Evolutionary conservation across 2,888 invertebrate species (phyloP).

Genomic region (Amblyjoppa proteus): DNA sequence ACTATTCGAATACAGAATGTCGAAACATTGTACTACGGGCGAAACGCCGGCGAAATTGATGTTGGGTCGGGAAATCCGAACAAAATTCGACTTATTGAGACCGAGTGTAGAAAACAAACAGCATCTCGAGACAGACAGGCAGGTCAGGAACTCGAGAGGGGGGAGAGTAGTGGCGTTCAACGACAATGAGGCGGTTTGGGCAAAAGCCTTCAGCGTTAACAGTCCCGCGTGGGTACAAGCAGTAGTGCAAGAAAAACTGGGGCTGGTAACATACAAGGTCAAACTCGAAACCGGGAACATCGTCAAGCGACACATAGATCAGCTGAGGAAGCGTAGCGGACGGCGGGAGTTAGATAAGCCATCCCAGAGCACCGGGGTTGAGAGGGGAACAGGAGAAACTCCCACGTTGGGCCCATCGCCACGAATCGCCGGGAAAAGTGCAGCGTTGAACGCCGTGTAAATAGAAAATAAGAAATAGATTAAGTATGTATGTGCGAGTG

Average conservation of each 20-base stretch:
- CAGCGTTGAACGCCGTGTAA: background rate
- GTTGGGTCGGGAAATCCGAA: background rate
- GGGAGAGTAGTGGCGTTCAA: conserved; percentile 24
- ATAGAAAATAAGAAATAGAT: background rate
- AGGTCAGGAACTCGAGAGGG: conserved; percentile 13
- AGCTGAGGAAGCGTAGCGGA: conserved; percentile 2
- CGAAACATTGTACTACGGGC: conserved; percentile 46
- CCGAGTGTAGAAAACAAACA: background rate
- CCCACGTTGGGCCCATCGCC: background rate
- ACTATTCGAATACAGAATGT: conserved; percentile 35
- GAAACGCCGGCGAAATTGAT: conserved; percentile 39
- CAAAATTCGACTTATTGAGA: conserved; percentile 4
- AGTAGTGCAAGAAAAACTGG: conserved; percentile 9
- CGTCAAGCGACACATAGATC: conserved; percentile 36
- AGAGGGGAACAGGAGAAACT: background rate
- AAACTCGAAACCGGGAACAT: background rate
- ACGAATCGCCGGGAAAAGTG: background rate
- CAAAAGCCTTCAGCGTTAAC: conserved; percentile 28
- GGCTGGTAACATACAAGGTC: conserved; percentile 40
- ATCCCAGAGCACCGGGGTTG: background rate
- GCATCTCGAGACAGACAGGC: background rate
- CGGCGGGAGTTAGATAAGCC: background rate
- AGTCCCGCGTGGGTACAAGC: conserved; percentile 13
- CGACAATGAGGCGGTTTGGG: conserved; percentile 12
- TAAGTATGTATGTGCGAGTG: background rate